A percentile compares a stretch with the other conserved stretches of the same genome.
These are phyloP conservation scores for Heteromormyrus szaboi DNA, from an alignment of 2,797 vertebrate species.

Conservation along the genomic window DNA sequence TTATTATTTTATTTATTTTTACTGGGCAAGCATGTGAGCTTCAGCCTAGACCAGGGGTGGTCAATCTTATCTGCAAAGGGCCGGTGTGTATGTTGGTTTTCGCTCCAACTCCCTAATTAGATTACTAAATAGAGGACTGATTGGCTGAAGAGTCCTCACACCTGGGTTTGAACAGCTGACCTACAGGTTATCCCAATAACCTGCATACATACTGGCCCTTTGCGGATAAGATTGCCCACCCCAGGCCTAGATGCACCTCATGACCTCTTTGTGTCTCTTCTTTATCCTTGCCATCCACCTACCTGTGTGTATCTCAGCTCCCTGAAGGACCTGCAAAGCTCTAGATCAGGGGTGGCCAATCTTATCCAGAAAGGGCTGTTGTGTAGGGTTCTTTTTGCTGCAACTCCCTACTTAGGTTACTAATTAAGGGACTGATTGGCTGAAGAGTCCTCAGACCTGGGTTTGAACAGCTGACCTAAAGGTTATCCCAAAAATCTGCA, in stretches of 20 bases:
- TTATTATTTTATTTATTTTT: too few species aligned
- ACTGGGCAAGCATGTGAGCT: not conserved
- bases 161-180: too few species aligned
- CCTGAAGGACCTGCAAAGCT: not conserved
- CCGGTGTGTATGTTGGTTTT: too few species aligned
- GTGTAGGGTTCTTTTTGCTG: not conserved
- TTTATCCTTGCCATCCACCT: not conserved
- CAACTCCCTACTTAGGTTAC: not conserved
- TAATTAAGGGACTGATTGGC: not conserved
- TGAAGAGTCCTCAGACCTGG: not conserved
- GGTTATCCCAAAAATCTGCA: not conserved
- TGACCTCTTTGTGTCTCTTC: slow-evolving; percentile 36
- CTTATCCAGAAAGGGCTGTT: not conserved
- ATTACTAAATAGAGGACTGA: too few species aligned
- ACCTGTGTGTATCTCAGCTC: not conserved
- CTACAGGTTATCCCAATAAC: too few species aligned
- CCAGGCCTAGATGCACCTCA: slow-evolving; percentile 25
- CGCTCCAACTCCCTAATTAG: too few species aligned
- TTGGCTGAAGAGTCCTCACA: too few species aligned
- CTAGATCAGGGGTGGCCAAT: not conserved
- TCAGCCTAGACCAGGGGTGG: too few species aligned
- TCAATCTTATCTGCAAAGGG: too few species aligned
- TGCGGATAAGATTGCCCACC: too few species aligned
- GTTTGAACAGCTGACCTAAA: not conserved
- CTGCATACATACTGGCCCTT: too few species aligned